phyloP scores from a whole-genome alignment of 1,140 invertebrate genomes.

The Drosophila tristis region DNA sequence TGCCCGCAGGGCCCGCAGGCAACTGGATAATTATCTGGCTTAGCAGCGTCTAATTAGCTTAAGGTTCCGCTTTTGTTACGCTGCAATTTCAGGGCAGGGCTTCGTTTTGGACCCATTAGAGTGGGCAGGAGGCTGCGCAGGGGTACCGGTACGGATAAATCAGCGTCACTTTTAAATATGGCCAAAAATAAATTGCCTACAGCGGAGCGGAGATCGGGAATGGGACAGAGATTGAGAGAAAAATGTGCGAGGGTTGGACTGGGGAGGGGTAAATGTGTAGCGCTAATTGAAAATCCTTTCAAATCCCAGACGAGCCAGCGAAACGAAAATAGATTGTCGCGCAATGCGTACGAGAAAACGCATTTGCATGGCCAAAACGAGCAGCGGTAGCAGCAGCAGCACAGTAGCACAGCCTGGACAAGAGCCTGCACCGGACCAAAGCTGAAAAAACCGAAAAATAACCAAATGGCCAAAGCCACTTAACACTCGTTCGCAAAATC shows the following conservation, averaged over 20 bases:
- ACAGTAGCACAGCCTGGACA: background rate
- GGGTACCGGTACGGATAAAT: constrained; percentile 51
- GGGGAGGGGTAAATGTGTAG: constrained; percentile 16
- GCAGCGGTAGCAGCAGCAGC: background rate
- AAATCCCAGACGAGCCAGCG: constrained; percentile 53
- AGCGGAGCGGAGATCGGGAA: background rate
- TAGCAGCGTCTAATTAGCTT: constrained; percentile 75
- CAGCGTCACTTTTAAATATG: constrained; percentile 62
- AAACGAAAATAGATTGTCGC: constrained; percentile 64
- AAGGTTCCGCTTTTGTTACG: constrained; percentile 31
- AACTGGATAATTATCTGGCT: constrained; percentile 68
- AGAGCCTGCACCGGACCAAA: no score
- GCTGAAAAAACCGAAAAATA: constrained; percentile 27
- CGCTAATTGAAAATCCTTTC: constrained; percentile 78
- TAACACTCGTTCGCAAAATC: constrained; percentile 66
- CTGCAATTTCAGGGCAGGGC: constrained; percentile 32
- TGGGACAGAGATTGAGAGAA: background rate
- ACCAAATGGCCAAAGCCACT: constrained; percentile 75
- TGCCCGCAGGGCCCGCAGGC: constrained; percentile 28
- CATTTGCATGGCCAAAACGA: constrained; percentile 41
- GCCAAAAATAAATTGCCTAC: constrained; percentile 60
- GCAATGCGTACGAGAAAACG: constrained; percentile 58
- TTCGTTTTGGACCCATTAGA: constrained; percentile 39
- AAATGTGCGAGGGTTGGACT: no score
- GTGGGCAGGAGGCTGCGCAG: constrained; percentile 10